A percentile compares a stretch with the other conserved stretches of the same genome.
Evolutionary conservation across 1,140 invertebrate species (phyloP).

Genomic region (Papilio xuthus): DNA sequence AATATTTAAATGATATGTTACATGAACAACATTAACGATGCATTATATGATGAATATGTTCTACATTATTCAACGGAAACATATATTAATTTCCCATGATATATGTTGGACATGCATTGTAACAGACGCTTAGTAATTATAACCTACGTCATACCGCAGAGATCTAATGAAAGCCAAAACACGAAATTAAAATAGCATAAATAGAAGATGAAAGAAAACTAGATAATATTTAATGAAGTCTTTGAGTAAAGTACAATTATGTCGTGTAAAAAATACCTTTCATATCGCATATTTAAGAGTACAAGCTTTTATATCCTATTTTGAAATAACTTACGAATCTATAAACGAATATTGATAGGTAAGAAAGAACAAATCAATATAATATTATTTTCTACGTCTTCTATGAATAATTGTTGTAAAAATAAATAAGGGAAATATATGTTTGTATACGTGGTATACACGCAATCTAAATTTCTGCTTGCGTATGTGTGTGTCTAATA

Average conservation of each 20-base stretch:
- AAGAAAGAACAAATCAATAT: background rate
- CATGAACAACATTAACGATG: background rate
- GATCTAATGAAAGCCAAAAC: conserved; percentile 3
- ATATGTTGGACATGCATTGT: conserved; percentile 7
- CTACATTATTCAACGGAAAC: background rate
- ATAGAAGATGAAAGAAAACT: background rate
- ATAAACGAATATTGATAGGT: background rate
- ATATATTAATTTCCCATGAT: background rate
- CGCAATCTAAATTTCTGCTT: background rate
- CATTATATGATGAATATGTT: background rate
- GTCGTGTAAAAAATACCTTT: background rate
- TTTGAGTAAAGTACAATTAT: background rate
- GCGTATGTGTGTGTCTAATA: background rate
- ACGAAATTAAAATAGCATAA: background rate
- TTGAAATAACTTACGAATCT: too few relatives aligned
- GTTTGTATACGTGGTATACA: background rate
- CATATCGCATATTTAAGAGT: background rate
- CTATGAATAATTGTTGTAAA: background rate
- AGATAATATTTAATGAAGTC: background rate
- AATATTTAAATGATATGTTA: conserved; percentile 2
- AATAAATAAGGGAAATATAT: too few relatives aligned
- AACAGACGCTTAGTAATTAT: background rate
- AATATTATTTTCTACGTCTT: background rate
- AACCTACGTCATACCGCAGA: background rate
- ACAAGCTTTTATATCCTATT: background rate